A percentile compares a stretch with the other conserved stretches of the same genome.
These are phyloP conservation scores for Hyperopisus bebe DNA, from an alignment of 2,113 vertebrate genomes.

Conservation along the genomic window DNA sequence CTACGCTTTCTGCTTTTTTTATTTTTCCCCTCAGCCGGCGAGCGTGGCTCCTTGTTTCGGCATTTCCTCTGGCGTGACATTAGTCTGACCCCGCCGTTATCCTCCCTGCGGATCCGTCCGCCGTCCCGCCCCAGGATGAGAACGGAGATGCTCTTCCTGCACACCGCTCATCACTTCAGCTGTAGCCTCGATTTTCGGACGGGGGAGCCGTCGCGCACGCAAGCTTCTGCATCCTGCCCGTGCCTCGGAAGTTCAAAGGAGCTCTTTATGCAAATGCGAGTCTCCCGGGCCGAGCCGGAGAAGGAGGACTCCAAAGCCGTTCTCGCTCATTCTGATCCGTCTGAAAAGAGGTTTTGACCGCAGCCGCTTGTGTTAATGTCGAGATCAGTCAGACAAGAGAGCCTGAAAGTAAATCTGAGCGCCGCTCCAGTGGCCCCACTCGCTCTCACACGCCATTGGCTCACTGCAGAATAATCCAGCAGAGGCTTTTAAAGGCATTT, in stretches of 20 bases:
- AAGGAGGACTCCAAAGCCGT: neutral
- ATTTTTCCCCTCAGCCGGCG: neutral
- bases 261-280: slow-evolving; percentile 2
- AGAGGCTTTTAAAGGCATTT: slow-evolving; percentile 11
- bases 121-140: neutral
- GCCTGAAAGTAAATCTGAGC: slow-evolving; percentile 9
- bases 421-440: neutral
- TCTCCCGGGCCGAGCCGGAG: neutral
- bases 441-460: neutral
- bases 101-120: neutral
- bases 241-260: neutral
- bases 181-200: neutral
- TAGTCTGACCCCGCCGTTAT: neutral
- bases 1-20: neutral
- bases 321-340: neutral
- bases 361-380: slow-evolving; percentile 7
- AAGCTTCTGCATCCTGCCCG: too few species aligned
- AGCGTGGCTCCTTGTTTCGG: neutral
- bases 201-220: too few species aligned
- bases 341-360: neutral
- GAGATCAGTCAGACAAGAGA: neutral
- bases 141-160: neutral
- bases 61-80: neutral
- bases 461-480: neutral
- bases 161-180: neutral